Conservation (phyloP, 2,113 vertebrate species). For the Bos javanicus region DNA sequence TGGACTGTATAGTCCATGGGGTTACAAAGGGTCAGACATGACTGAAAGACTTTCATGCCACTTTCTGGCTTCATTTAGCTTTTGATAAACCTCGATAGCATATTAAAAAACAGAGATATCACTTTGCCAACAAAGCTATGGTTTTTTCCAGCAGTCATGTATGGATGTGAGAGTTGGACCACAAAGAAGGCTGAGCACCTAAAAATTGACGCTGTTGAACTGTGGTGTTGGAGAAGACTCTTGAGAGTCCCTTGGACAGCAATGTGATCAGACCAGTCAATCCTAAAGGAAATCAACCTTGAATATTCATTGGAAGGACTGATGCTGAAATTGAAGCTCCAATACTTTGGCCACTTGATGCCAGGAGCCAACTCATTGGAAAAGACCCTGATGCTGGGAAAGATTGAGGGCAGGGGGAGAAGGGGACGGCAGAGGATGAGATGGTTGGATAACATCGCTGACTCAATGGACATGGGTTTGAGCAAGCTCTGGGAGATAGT, state of each 20-base stretch:
- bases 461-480: not conserved
- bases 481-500: not conserved
- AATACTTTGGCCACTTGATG: not conserved
- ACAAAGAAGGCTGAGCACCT: not conserved
- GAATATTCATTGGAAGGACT: not conserved
- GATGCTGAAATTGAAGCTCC: not conserved
- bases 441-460: not conserved
- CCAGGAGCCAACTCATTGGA: not conserved
- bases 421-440: not conserved
- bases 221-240: not conserved
- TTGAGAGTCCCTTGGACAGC: not conserved
- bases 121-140: not conserved
- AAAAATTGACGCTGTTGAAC: not conserved
- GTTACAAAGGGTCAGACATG: not conserved
- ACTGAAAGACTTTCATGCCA: fast-evolving
- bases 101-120: not conserved
- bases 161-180: not conserved
- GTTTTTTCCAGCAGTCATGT: not conserved
- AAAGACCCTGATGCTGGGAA: not conserved
- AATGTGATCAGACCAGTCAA: fast-evolving
- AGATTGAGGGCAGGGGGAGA: not conserved
- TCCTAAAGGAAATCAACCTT: not conserved
- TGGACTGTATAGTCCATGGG: fast-evolving
- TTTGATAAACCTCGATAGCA: not conserved
- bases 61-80: not conserved